Conservation (phyloP, 2,113 vertebrate genomes). For the Percina caprodes region DNA sequence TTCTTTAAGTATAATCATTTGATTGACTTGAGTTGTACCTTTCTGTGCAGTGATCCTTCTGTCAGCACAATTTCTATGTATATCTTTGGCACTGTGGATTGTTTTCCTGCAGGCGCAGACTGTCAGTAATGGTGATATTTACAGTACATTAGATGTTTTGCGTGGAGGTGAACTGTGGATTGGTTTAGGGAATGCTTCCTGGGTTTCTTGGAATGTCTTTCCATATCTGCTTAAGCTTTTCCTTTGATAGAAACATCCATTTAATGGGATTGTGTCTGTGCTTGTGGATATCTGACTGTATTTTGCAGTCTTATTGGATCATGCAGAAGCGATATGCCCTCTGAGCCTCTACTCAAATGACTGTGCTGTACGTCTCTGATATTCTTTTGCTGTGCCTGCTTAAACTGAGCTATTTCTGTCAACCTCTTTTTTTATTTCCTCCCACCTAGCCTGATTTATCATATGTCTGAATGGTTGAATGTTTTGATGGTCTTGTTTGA, state of each 20-base stretch:
- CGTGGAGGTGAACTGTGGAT: not conserved
- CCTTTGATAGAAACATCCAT: conserved; percentile 13
- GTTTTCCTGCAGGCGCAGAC: not conserved
- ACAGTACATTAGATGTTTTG: conserved; percentile 7
- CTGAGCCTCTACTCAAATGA: conserved; percentile 36
- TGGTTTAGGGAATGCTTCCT: conserved; percentile 26
- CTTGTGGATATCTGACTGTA: conserved; percentile 10
- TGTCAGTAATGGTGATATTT: conserved; percentile 19
- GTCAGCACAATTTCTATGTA: not conserved
- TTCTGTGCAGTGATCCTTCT: not conserved
- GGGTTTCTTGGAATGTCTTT: conserved; percentile 36
- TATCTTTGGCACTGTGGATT: not conserved
- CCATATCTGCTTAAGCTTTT: conserved; percentile 32
- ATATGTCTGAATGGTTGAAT: conserved; percentile 46
- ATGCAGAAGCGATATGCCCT: conserved; percentile 19
- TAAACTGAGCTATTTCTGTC: conserved; percentile 62
- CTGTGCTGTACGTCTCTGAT: conserved; percentile 34
- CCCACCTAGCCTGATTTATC: conserved; percentile 63
- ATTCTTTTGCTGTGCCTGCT: conserved; percentile 39
- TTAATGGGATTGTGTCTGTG: not conserved
- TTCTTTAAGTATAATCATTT: conserved; percentile 1
- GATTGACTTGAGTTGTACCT: not conserved
- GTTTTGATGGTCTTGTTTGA: conserved; percentile 64
- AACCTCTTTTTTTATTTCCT: conserved; percentile 40
- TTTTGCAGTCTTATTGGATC: conserved; percentile 44